Conservation (phyloP, 2,888 invertebrate genomes). For the Leptura quadrifasciata region DNA sequence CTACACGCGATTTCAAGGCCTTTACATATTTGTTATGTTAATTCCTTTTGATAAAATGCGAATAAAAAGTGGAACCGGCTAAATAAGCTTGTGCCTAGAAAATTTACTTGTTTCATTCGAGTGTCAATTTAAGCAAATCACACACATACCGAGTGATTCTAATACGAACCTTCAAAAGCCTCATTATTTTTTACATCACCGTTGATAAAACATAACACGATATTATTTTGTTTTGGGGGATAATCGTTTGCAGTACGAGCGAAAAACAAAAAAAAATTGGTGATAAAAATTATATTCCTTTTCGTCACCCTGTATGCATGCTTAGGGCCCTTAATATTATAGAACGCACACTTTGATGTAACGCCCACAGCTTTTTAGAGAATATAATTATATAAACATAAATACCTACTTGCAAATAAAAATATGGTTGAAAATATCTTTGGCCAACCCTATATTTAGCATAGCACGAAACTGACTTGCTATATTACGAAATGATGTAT, state of each 20-base stretch:
- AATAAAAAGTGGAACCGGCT: background rate
- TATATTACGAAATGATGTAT: background rate
- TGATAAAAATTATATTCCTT: no score
- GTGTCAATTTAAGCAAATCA: background rate
- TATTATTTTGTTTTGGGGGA: no score
- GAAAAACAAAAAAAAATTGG: no score
- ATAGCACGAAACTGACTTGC: background rate
- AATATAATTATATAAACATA: no score
- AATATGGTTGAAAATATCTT: background rate
- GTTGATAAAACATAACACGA: no score
- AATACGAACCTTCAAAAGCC: no score
- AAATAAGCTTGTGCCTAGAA: background rate
- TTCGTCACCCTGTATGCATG: no score
- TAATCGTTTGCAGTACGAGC: no score
- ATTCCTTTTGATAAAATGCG: background rate
- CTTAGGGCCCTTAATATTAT: no score
- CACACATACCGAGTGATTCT: background rate
- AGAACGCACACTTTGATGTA: no score
- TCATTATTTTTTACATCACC: no score
- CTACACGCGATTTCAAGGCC: background rate
- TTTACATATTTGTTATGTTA: background rate
- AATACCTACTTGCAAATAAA: background rate
- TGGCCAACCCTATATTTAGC: conserved; percentile 3
- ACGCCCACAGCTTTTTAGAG: no score
- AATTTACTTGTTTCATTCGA: background rate